These are phyloP conservation scores for Minunthozetes semirufus DNA, from an alignment of 2,888 invertebrate genomes.

Conservation along the genomic window DNA sequence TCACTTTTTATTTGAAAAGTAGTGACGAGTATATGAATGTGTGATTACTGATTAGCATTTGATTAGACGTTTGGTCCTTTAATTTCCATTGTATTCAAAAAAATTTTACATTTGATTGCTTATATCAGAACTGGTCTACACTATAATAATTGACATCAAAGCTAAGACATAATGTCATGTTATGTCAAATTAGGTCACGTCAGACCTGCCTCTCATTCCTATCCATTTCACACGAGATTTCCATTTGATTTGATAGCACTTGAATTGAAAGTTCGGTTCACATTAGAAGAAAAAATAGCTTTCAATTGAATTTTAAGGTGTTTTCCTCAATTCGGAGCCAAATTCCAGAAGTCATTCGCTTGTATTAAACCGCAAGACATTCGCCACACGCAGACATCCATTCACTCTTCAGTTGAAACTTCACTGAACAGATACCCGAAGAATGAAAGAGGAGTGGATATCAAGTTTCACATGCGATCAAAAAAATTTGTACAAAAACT, in stretches of 20 bases:
- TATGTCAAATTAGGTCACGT: constrained; percentile 30
- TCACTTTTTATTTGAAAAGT: too few species aligned
- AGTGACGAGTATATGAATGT: too few species aligned
- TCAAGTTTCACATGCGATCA: background rate
- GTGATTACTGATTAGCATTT: too few species aligned
- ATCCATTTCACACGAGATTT: constrained; percentile 16
- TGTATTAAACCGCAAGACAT: background rate
- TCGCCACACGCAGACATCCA: constrained; percentile 5
- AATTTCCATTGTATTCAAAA: background rate
- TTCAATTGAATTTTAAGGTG: constrained; percentile 16
- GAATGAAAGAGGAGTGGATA: background rate
- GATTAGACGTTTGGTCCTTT: too few species aligned
- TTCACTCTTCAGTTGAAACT: too few species aligned
- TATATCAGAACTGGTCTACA: background rate
- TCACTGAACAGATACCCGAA: background rate
- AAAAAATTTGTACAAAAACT: background rate
- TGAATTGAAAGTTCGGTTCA: background rate
- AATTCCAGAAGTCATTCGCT: constrained; percentile 11
- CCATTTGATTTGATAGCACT: background rate
- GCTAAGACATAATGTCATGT: constrained; percentile 19
- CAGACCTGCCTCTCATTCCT: constrained; percentile 11
- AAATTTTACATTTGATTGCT: background rate
- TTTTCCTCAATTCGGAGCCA: background rate
- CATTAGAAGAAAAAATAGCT: background rate
- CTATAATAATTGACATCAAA: constrained; percentile 1